phyloP scores from a whole-genome alignment of 2,888 invertebrate genomes.

The Orchestes rusci region DNA sequence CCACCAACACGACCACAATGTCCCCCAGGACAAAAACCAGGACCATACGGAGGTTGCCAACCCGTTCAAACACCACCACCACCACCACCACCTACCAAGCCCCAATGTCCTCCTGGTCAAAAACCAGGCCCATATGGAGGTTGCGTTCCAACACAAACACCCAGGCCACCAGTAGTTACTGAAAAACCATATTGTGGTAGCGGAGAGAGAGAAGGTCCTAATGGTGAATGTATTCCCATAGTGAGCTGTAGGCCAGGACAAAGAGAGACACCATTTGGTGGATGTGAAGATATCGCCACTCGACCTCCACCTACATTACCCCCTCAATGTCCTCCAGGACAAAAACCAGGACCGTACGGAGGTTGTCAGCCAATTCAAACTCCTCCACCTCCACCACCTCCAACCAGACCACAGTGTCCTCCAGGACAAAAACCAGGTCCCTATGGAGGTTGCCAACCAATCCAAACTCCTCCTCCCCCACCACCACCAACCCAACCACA shows the following conservation, averaged over 20 bases:
- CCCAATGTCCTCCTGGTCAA: slow-evolving; percentile 24
- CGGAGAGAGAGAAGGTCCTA: slow-evolving; percentile 19
- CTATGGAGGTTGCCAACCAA: slow-evolving; percentile 6
- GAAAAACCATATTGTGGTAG: slow-evolving; percentile 11
- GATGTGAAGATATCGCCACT: slow-evolving; percentile 15
- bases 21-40: slow-evolving; percentile 20
- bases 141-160: slow-evolving; percentile 6
- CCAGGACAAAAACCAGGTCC: slow-evolving; percentile 6
- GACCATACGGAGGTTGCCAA: slow-evolving; percentile 29
- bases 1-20: slow-evolving; percentile 21
- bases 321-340: slow-evolving; percentile 4
- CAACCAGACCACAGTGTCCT: slow-evolving; percentile 3
- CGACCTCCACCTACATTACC: slow-evolving; percentile 7
- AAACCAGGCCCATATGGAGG: slow-evolving; percentile 26
- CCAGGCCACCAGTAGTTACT: slow-evolving; percentile 7
- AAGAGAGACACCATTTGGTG: slow-evolving; percentile 4
- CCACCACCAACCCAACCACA: slow-evolving; percentile 8
- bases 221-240: slow-evolving; percentile 29
- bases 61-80: slow-evolving; percentile 2
- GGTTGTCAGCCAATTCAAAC: slow-evolving; percentile 11
- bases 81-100: slow-evolving; percentile 7
- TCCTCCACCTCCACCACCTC: slow-evolving; percentile 8
- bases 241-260: slow-evolving; percentile 11
- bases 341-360: slow-evolving; percentile 6
- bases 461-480: no score